These are phyloP conservation scores for Lerema accius DNA, from an alignment of 1,140 invertebrate genomes.

Conservation along the genomic window DNA sequence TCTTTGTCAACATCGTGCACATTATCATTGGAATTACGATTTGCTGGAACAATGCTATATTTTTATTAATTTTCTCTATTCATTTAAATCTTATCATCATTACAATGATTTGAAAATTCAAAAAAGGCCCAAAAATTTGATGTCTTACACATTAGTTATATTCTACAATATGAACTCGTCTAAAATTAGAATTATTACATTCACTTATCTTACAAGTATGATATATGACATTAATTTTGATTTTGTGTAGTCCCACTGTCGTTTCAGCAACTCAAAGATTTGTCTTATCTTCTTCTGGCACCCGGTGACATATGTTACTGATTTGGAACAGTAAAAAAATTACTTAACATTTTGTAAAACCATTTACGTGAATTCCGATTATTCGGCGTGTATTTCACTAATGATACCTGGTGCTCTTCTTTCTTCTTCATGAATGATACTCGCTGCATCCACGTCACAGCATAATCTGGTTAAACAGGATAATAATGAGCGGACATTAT, in stretches of 20 bases:
- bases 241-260: conserved; percentile 39
- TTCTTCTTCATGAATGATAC: conserved; percentile 42
- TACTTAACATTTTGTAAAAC: no score
- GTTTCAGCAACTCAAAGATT: conserved; percentile 41
- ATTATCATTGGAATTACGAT: conserved; percentile 21
- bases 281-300: conserved; percentile 42
- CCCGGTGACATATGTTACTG: conserved; percentile 37
- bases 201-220: conserved; percentile 22
- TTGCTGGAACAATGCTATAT: conserved; percentile 12
- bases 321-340: conserved; percentile 36
- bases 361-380: background rate
- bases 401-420: conserved; percentile 33
- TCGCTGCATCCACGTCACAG: conserved; percentile 53
- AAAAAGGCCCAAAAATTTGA: no score
- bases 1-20: conserved; percentile 24
- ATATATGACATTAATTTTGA: conserved; percentile 1
- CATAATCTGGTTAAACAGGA: conserved; percentile 50
- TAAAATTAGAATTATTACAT: background rate
- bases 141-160: no score
- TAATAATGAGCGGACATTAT: background rate
- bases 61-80: no score
- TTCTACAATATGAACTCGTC: no score
- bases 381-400: no score
- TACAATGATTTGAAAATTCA: no score
- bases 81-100: no score